phyloP scores from a whole-genome alignment of 2,797 vertebrate species.

The Esox masquinongy region DNA sequence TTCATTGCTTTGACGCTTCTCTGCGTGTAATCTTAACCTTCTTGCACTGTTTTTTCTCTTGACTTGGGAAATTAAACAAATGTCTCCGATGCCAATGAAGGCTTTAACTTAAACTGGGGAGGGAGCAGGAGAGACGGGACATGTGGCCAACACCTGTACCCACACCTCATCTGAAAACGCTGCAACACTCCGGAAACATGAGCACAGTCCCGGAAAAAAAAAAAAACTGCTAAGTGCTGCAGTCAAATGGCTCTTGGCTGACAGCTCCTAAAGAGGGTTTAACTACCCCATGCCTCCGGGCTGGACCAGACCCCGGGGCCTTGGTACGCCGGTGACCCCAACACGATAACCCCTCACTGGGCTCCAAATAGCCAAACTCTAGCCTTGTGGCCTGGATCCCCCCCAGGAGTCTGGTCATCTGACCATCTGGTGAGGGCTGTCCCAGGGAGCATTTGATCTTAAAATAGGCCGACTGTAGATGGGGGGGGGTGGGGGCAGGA shows the following conservation, averaged over 20 bases:
- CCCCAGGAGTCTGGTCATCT: conserved; percentile 58
- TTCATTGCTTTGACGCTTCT: not conserved
- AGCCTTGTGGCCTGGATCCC: conserved; percentile 25
- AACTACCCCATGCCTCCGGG: conserved; percentile 2
- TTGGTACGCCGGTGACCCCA: conserved; percentile 46
- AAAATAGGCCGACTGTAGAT: conserved; percentile 58
- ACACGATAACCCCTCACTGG: conserved; percentile 9
- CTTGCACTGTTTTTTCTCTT: not conserved
- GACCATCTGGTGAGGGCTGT: conserved; percentile 50
- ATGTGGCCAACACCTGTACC: conserved; percentile 71
- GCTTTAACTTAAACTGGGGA: conserved; percentile 29
- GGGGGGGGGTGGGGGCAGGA: conserved; percentile 46
- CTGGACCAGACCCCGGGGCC: conserved; percentile 18
- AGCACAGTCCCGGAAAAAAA: conserved; percentile 40
- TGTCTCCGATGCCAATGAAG: conserved; percentile 11
- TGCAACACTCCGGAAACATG: conserved; percentile 53
- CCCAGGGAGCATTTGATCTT: conserved; percentile 67
- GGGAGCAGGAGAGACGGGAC: conserved; percentile 52
- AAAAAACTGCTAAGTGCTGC: conserved; percentile 42
- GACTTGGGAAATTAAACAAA: not conserved
- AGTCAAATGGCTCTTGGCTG: conserved; percentile 47
- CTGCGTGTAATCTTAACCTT: not conserved
- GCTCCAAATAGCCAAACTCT: conserved; percentile 52
- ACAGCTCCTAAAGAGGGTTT: conserved; percentile 47
- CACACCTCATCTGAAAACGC: conserved; percentile 50